phyloP scores from a whole-genome alignment of 2,888 invertebrate species.

The Andrena haemorrhoa region DNA sequence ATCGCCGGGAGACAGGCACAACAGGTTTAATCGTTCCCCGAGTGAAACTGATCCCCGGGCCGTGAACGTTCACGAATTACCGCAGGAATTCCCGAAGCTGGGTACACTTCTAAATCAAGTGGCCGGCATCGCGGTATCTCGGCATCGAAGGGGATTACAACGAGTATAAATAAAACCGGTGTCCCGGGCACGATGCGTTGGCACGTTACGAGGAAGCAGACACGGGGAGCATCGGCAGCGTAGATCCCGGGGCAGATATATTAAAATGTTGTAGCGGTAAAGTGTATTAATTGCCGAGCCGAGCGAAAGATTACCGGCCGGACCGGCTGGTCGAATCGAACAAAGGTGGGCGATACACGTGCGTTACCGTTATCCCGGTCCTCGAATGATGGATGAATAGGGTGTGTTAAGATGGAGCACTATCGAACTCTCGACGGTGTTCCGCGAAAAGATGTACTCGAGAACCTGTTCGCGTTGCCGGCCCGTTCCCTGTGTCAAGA shows the following conservation, averaged over 20 bases:
- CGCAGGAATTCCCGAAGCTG: slow-evolving; percentile 16
- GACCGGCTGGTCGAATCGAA: slow-evolving; percentile 49
- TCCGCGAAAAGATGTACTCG: slow-evolving; percentile 40
- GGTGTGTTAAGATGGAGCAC: slow-evolving; percentile 57
- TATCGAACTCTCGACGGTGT: slow-evolving; percentile 46
- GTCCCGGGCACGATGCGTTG: slow-evolving; percentile 8
- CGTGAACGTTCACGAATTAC: slow-evolving; percentile 39
- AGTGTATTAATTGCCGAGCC: slow-evolving; percentile 70
- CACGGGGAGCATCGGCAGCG: slow-evolving; percentile 16
- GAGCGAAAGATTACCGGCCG: slow-evolving; percentile 66
- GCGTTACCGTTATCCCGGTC: slow-evolving; percentile 69
- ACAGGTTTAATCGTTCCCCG: slow-evolving; percentile 32
- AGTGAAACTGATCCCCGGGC: slow-evolving; percentile 30
- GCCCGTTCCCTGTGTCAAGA: neutral
- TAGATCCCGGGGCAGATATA: slow-evolving; percentile 49
- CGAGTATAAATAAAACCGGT: slow-evolving; percentile 29
- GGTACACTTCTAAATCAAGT: slow-evolving; percentile 41
- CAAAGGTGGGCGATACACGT: slow-evolving; percentile 69
- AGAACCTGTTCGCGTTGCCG: slow-evolving; percentile 26
- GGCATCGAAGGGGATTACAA: slow-evolving; percentile 18
- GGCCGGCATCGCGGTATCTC: slow-evolving; percentile 16
- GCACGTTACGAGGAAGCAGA: slow-evolving; percentile 9
- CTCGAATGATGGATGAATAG: slow-evolving; percentile 70
- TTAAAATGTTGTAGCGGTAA: slow-evolving; percentile 70
- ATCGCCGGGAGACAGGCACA: slow-evolving; percentile 3